Base-by-base conservation (phyloP, 2,888 invertebrate genomes). In the Bellardia bayeri region DNA sequence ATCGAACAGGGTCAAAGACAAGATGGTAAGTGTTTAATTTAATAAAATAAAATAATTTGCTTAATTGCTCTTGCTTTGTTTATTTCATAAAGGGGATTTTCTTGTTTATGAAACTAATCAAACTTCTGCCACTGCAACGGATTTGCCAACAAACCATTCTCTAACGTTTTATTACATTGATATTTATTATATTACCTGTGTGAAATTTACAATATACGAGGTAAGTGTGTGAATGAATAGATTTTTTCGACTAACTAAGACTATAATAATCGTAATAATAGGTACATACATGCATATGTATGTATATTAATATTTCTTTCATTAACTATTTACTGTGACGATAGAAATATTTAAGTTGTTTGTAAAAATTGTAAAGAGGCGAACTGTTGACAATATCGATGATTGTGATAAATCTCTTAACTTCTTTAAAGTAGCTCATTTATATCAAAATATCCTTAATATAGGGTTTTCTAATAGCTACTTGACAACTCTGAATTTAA, bases 151-250 rank as follows among this genome's bases (percentile, higher is more conserved):
- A n/a, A 91, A 91, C 80, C 92, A 91, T 45, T 90, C 91, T 0
- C 88, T 93, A 3, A 75, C 82, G 3, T 93, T 93, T 85, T 92
- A 93, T 86, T 93, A 91, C 49, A 90, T 93, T 3, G 93, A 93
- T 82, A 91, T 89, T 72, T 86, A 89, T 79, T 92, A 82, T 56
- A 90, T 93, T 71, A 93, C 93, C 4, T 91, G 90, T 82, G 90
- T 91, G 4, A 90, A 91, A 85, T 93, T 93, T 81, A 85, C 89
- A 2, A 86, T 92, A 23, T 90, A 90, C 45, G 90, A 91, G 86
- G 93, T 93, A 87, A 93, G 92, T 92, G 51, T 64, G 23, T 23
- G 23, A 23, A 23, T 23, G 16, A 76, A 49, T 45, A 23, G 56
- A 8, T 56, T 9, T 56, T 0, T 56, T 1, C 4, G 37, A 37